Evolutionary conservation across 92 coral and sea anemone genomes (phyloP).

Genomic region (Chrysogorgia sp.): DNA sequence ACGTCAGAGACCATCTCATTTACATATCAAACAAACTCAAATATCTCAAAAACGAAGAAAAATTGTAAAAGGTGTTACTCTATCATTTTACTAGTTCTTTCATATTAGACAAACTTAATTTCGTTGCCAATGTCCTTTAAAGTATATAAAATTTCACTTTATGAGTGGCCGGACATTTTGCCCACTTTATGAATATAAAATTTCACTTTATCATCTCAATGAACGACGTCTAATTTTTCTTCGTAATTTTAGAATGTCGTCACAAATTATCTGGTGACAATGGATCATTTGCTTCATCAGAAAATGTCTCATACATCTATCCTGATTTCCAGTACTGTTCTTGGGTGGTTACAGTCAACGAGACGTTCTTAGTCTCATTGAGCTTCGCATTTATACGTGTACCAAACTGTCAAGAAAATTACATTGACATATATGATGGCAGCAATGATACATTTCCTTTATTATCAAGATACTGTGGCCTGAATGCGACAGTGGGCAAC

Average conservation of each 20-base stretch:
- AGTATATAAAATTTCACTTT: too few species aligned
- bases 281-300: conserved; percentile 25
- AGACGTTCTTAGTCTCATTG: neutral
- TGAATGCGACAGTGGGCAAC: neutral
- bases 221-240: too few species aligned
- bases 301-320: neutral
- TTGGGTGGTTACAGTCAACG: conserved; percentile 28
- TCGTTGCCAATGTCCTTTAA: too few species aligned
- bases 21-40: too few species aligned
- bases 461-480: conserved; percentile 24
- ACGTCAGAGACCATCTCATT: too few species aligned
- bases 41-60: too few species aligned
- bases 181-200: too few species aligned
- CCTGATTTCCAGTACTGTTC: conserved; percentile 23
- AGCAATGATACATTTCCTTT: neutral
- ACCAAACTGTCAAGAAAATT: conserved; percentile 23
- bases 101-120: too few species aligned
- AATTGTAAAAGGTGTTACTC: too few species aligned
- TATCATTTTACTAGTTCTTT: too few species aligned
- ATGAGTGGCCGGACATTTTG: too few species aligned
- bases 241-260: conserved; percentile 23
- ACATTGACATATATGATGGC: conserved; percentile 18
- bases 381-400: neutral
- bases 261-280: neutral
- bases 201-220: too few species aligned